Evolutionary conservation across 2,113 vertebrate species (phyloP).

Genomic region (Syrmaticus mikado): DNA sequence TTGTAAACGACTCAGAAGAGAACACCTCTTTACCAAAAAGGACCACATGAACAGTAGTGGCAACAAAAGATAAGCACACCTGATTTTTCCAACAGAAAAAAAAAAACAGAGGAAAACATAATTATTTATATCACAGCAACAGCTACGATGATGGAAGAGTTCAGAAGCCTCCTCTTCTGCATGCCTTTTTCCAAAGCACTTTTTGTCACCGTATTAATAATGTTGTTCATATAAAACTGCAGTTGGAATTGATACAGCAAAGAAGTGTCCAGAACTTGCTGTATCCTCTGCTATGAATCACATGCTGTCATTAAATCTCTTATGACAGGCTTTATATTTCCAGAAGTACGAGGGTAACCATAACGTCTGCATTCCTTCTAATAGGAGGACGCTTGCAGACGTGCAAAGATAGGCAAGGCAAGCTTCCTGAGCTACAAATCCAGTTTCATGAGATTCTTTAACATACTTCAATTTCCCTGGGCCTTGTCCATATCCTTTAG

Average conservation of each 20-base stretch:
- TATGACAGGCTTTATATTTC: not conserved
- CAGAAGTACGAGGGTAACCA: not conserved
- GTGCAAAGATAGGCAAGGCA: not conserved
- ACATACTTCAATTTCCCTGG: constrained; percentile 97
- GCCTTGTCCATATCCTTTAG: constrained; percentile 98
- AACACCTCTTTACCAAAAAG: not conserved
- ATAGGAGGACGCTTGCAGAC: not conserved
- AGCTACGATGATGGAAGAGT: constrained; percentile 1
- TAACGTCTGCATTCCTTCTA: constrained; percentile 33
- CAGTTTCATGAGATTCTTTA: not conserved
- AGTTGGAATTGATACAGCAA: not conserved
- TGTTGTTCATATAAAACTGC: not conserved
- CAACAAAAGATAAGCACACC: not conserved
- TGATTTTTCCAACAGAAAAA: not conserved
- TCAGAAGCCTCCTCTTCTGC: not conserved
- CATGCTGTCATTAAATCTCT: not conserved
- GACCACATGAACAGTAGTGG: not conserved
- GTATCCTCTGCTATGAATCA: not conserved
- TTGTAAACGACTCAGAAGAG: not conserved
- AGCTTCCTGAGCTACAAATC: constrained; percentile 12
- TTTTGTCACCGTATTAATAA: not conserved
- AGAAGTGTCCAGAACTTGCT: constrained; percentile 6
- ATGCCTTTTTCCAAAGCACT: not conserved
- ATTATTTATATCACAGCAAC: not conserved
- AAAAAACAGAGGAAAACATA: not conserved